A percentile compares a stretch with the other conserved stretches of the same genome.
Conservation (phyloP, 2,888 invertebrate species). For the Heliconius hortense region DNA sequence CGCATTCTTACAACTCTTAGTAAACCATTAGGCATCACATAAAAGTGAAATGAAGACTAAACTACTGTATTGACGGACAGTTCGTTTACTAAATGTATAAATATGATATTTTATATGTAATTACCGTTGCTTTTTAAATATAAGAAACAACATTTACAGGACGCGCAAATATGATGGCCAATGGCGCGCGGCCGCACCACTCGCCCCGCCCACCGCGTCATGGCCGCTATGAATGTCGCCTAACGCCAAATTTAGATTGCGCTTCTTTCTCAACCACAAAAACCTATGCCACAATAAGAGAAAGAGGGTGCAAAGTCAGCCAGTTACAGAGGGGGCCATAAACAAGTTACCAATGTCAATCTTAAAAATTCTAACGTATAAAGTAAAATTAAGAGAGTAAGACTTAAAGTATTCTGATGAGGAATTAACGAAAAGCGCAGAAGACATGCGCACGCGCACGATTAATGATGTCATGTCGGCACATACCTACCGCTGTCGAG, state of each 20-base stretch:
- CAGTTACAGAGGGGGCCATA: neutral
- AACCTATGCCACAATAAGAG: slow-evolving; percentile 6
- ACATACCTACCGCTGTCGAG: slow-evolving; percentile 46
- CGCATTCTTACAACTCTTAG: slow-evolving; percentile 41
- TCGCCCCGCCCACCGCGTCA: slow-evolving; percentile 72
- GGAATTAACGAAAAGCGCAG: slow-evolving; percentile 55
- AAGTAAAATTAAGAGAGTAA: slow-evolving; percentile 35
- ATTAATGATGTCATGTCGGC: slow-evolving; percentile 64
- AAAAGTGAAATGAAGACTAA: neutral
- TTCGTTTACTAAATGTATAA: neutral
- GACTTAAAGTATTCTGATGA: slow-evolving; percentile 47
- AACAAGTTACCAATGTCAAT: neutral
- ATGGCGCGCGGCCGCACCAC: slow-evolving; percentile 61
- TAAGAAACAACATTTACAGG: slow-evolving; percentile 56
- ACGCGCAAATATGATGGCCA: slow-evolving; percentile 67
- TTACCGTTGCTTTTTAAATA: slow-evolving; percentile 12
- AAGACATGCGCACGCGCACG: slow-evolving; percentile 53
- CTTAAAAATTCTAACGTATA: slow-evolving; percentile 34
- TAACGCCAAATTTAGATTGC: slow-evolving; percentile 75
- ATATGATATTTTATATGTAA: slow-evolving; percentile 14
- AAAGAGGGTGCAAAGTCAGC: neutral
- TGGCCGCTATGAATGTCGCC: slow-evolving; percentile 70
- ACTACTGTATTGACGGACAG: neutral
- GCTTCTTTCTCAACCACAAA: slow-evolving; percentile 32
- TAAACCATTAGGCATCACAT: slow-evolving; percentile 31